Conservation (phyloP, 1,140 invertebrate species). For the Drosophila jambulina region DNA sequence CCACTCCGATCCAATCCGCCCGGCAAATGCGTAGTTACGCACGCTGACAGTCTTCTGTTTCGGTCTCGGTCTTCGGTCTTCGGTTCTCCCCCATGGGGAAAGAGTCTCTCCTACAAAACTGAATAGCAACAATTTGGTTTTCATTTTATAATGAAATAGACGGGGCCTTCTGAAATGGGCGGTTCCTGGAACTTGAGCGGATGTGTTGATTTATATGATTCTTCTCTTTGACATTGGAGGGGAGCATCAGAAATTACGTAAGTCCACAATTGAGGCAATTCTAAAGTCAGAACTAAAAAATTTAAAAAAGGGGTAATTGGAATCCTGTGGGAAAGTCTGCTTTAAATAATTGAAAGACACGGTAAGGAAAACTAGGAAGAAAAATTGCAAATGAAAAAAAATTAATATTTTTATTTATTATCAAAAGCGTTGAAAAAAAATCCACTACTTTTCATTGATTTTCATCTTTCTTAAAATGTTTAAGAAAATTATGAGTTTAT, state of each 20-base stretch:
- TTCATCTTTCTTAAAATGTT: too few species aligned
- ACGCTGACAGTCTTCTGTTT: constrained; percentile 37
- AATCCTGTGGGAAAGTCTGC: constrained; percentile 68
- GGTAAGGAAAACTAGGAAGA: background rate
- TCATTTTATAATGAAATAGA: constrained; percentile 69
- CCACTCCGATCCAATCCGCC: constrained; percentile 40
- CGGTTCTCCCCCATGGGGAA: constrained; percentile 13
- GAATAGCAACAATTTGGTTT: constrained; percentile 70
- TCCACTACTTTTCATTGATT: too few species aligned
- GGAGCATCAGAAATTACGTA: constrained; percentile 54
- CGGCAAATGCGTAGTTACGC: constrained; percentile 78
- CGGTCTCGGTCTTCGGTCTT: constrained; percentile 1
- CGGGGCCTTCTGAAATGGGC: constrained; percentile 50
- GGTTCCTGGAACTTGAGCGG: constrained; percentile 79
- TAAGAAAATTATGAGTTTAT: too few species aligned
- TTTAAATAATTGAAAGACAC: background rate
- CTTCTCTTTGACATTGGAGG: constrained; percentile 14
- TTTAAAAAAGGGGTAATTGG: constrained; percentile 41
- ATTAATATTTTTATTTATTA: too few species aligned
- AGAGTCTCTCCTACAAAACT: constrained; percentile 32
- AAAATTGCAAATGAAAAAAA: background rate
- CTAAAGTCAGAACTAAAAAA: constrained; percentile 33
- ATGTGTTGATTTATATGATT: constrained; percentile 79
- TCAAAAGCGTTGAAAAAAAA: too few species aligned
- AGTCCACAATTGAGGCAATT: constrained; percentile 69